Evolutionary conservation across 1,140 invertebrate species (phyloP).

Genomic region (Cydia pomonella): DNA sequence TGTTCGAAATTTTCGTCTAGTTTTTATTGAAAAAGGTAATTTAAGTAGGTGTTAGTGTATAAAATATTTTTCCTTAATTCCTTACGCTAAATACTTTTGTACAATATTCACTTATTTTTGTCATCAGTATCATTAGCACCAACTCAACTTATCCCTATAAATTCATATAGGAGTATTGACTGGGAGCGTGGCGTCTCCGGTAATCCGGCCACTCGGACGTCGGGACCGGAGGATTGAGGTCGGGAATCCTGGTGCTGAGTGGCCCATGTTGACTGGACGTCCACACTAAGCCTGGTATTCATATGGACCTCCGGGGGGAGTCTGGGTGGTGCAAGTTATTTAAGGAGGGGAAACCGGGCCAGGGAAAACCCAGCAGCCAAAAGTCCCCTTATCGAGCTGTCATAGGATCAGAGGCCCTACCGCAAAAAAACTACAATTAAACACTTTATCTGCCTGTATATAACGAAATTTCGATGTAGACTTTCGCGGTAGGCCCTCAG

Average conservation of each 20-base stretch:
- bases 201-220: conserved; percentile 97
- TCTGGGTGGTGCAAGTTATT: conserved; percentile 91
- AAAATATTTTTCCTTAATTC: no score
- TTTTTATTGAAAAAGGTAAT: no score
- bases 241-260: conserved; percentile 87
- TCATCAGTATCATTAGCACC: no score
- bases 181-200: conserved; percentile 95
- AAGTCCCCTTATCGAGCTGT: conserved; percentile 96
- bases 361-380: conserved; percentile 88
- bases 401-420: conserved; percentile 98
- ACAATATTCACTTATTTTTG: no score
- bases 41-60: no score
- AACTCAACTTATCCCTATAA: no score
- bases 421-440: no score
- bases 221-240: conserved; percentile 91
- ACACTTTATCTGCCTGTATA: no score
- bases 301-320: conserved; percentile 94
- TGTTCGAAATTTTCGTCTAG: not conserved
- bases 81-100: no score
- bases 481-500: no score
- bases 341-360: conserved; percentile 97
- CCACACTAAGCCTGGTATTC: conserved; percentile 95
- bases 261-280: conserved; percentile 90
- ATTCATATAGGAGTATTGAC: no score
- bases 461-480: no score